Evolutionary conservation across 2,113 vertebrate species (phyloP).

Genomic region (Pomatorhinus ruficollis): DNA sequence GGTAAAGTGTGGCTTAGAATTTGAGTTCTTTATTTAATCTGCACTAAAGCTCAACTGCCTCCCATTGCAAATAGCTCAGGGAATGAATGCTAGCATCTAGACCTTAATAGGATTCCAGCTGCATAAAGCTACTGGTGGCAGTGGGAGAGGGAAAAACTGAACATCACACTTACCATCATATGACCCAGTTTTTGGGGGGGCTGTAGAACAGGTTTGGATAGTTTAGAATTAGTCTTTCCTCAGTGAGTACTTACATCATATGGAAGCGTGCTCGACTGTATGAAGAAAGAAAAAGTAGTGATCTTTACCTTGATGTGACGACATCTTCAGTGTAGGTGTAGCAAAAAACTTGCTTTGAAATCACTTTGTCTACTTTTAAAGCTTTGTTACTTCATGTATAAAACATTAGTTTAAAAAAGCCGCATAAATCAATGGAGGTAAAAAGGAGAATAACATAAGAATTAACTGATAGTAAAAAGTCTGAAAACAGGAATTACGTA

Average conservation of each 20-base stretch:
- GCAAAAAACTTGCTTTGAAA: constrained; percentile 16
- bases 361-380: neutral
- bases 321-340: neutral
- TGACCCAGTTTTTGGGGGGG: neutral
- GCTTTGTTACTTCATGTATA: constrained; percentile 32
- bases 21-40: neutral
- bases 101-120: neutral
- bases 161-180: neutral
- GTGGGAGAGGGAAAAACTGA: neutral
- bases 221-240: neutral
- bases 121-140: neutral
- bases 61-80: neutral
- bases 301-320: neutral
- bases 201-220: neutral
- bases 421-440: constrained; percentile 23
- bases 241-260: fast-evolving
- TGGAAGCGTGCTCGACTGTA: neutral
- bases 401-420: constrained; percentile 9
- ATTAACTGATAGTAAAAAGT: neutral
- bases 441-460: neutral
- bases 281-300: neutral
- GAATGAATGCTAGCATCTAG: neutral
- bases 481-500: neutral
- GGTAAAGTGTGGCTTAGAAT: neutral
- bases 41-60: neutral